phyloP scores from a whole-genome alignment of 1,140 invertebrate species.

The Drosophila ambigua region DNA sequence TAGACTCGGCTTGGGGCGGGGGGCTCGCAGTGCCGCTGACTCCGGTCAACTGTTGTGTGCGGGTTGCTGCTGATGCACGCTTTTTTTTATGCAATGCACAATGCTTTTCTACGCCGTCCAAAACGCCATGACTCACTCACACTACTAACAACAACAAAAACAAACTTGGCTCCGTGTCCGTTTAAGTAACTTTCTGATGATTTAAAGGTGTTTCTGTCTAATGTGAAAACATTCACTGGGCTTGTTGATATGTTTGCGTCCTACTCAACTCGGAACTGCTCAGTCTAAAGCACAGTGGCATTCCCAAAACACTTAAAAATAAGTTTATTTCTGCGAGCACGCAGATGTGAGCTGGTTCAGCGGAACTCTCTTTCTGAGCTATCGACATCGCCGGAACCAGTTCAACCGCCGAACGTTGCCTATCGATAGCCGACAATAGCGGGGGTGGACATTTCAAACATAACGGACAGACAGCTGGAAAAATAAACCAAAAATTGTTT shows the following conservation, averaged over 20 bases:
- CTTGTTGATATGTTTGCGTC: too few species aligned
- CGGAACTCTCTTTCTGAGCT: too few species aligned
- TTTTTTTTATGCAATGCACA: slow-evolving; percentile 46
- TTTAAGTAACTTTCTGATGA: slow-evolving; percentile 2
- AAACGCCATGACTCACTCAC: slow-evolving; percentile 57
- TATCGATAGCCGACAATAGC: too few species aligned
- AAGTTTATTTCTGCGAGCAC: too few species aligned
- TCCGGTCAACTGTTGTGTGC: too few species aligned
- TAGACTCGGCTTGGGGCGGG: too few species aligned
- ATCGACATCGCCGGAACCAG: too few species aligned
- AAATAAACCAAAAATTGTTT: slow-evolving; percentile 8
- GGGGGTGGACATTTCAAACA: slow-evolving; percentile 5
- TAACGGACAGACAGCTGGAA: neutral
- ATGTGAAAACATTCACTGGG: neutral
- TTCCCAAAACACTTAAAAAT: too few species aligned
- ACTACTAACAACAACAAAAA: slow-evolving; percentile 47
- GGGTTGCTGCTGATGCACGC: slow-evolving; percentile 7
- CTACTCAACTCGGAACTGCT: too few species aligned
- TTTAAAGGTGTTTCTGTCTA: neutral
- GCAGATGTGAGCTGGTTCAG: too few species aligned
- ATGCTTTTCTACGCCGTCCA: slow-evolving; percentile 53
- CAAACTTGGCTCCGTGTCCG: slow-evolving; percentile 33
- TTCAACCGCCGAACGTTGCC: neutral
- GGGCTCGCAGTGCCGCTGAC: too few species aligned
- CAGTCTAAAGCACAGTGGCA: too few species aligned